Evolutionary conservation across 2,797 vertebrate species (phyloP).

Genomic region (Knipowitschia caucasica): DNA sequence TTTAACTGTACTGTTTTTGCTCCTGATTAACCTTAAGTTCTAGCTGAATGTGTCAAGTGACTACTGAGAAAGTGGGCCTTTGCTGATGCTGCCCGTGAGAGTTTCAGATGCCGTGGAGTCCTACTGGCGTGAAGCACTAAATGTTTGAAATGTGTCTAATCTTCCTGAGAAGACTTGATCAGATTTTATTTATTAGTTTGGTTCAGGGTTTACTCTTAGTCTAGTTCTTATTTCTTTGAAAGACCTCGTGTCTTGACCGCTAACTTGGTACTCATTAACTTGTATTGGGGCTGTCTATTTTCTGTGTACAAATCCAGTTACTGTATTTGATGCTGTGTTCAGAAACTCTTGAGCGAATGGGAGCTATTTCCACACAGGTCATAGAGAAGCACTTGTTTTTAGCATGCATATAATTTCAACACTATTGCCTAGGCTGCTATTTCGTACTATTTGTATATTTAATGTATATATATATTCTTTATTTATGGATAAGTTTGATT

Average conservation of each 20-base stretch:
- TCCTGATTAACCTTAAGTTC: slow-evolving; percentile 34
- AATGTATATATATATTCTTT: slow-evolving; percentile 80
- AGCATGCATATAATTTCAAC: slow-evolving; percentile 80
- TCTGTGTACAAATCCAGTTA: slow-evolving; percentile 72
- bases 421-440: slow-evolving; percentile 85
- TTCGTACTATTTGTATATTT: slow-evolving; percentile 83
- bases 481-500: slow-evolving; percentile 73
- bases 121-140: slow-evolving; percentile 61
- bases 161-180: slow-evolving; percentile 86
- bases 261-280: slow-evolving; percentile 69
- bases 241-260: slow-evolving; percentile 50
- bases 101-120: slow-evolving; percentile 45
- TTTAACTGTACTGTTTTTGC: slow-evolving; percentile 35
- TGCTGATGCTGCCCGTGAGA: slow-evolving; percentile 27
- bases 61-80: slow-evolving; percentile 67
- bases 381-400: slow-evolving; percentile 81
- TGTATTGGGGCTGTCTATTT: slow-evolving; percentile 63
- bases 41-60: slow-evolving; percentile 46
- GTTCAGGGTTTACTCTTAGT: slow-evolving; percentile 78
- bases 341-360: slow-evolving; percentile 58
- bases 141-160: slow-evolving; percentile 71
- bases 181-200: slow-evolving; percentile 82
- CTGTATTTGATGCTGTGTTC: slow-evolving; percentile 68
- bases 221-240: slow-evolving; percentile 61
- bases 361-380: slow-evolving; percentile 69